Evolutionary conservation across 2,888 invertebrate genomes (phyloP).

Genomic region (Brachypalpus laphriformis): DNA sequence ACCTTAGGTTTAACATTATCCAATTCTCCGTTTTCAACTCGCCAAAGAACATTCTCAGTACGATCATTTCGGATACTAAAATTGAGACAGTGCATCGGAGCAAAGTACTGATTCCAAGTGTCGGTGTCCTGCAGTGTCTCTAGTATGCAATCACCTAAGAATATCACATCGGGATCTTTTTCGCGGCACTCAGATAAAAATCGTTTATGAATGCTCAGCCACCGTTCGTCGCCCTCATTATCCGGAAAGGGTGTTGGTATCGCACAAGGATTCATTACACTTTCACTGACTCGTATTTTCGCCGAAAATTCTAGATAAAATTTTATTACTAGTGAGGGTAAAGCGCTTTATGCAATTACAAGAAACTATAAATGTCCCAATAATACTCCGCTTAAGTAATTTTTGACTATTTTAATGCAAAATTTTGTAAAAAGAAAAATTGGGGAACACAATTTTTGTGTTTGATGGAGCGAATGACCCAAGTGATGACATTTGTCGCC

Average conservation of each 20-base stretch:
- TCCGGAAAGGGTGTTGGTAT: conserved; percentile 89
- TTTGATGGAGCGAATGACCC: conserved; percentile 48
- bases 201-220: conserved; percentile 90
- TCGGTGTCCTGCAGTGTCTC: conserved; percentile 92
- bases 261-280: conserved; percentile 88
- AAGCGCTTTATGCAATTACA: not conserved
- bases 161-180: conserved; percentile 95
- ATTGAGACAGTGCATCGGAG: conserved; percentile 95
- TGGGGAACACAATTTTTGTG: conserved; percentile 39
- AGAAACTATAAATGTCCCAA: not conserved
- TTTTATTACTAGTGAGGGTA: not conserved
- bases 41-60: conserved; percentile 95
- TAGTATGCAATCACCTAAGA: conserved; percentile 94
- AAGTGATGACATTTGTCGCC: conserved; percentile 47
- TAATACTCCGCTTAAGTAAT: not conserved
- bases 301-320: not conserved
- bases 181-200: conserved; percentile 93
- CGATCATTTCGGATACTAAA: conserved; percentile 93
- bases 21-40: conserved; percentile 94
- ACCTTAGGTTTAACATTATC: conserved; percentile 95
- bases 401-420: not conserved
- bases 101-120: conserved; percentile 95
- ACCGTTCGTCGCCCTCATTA: conserved; percentile 92
- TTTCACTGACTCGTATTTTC: conserved; percentile 34
- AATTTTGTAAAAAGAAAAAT: conserved; percentile 18